Conservation (phyloP, 2,797 vertebrate species). For the Ambastaia sidthimunki region DNA sequence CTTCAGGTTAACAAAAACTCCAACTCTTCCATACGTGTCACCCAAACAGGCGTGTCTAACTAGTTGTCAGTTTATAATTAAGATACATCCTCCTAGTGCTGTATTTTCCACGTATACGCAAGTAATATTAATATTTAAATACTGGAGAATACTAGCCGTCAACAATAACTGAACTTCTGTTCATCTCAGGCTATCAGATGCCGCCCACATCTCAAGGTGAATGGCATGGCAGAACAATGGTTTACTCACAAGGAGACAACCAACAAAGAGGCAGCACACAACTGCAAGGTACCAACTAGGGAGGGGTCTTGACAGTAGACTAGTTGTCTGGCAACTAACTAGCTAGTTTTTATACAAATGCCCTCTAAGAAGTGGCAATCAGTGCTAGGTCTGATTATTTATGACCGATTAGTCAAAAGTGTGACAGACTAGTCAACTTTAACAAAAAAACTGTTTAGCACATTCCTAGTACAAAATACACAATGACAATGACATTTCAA, state of each 20-base stretch:
- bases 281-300: conserved; percentile 67
- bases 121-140: too few relatives aligned
- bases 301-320: not conserved
- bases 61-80: conserved; percentile 35
- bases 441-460: not conserved
- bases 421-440: not conserved
- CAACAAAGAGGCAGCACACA: conserved; percentile 61
- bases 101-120: too few relatives aligned
- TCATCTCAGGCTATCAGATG: conserved; percentile 71
- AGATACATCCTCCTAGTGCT: not conserved
- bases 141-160: not conserved
- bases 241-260: conserved; percentile 70
- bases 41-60: too few relatives aligned
- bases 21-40: not conserved
- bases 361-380: too few relatives aligned
- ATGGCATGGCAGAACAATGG: conserved; percentile 74
- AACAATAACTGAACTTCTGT: not conserved
- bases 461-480: not conserved
- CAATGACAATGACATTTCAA: not conserved
- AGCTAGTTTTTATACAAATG: too few relatives aligned
- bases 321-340: not conserved
- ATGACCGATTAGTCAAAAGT: not conserved
- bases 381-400: too few relatives aligned
- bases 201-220: conserved; percentile 68
- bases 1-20: conserved; percentile 74